Evolutionary conservation across 2,113 vertebrate species (phyloP).

Genomic region (Saccopteryx bilineata): DNA sequence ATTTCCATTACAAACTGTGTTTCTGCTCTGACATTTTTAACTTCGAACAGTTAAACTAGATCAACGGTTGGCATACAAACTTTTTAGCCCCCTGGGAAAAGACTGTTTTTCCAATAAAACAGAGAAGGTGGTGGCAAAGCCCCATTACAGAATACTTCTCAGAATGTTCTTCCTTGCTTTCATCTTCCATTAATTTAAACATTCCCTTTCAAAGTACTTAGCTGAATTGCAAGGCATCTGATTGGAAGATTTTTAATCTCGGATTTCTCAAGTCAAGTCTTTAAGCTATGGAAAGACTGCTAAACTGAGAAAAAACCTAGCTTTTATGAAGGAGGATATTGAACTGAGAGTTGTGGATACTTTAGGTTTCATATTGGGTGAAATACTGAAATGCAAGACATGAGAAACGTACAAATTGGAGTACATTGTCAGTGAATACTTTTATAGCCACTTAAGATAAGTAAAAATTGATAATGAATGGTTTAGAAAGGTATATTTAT

Average conservation of each 20-base stretch:
- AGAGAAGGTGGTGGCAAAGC: constrained; percentile 78
- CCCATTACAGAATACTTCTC: constrained; percentile 69
- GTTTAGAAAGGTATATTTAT: constrained; percentile 20
- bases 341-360: constrained; percentile 36
- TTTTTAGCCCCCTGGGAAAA: constrained; percentile 53
- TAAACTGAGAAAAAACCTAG: not conserved
- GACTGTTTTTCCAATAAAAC: constrained; percentile 76
- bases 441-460: constrained; percentile 38
- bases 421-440: not conserved
- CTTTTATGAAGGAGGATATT: not conserved
- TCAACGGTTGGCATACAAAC: constrained; percentile 56
- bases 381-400: not conserved
- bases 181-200: constrained; percentile 80
- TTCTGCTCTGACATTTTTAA: constrained; percentile 73
- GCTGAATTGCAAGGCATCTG: constrained; percentile 64
- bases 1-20: constrained; percentile 81
- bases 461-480: constrained; percentile 52
- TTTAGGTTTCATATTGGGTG: not conserved
- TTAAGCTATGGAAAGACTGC: constrained; percentile 29
- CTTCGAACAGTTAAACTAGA: constrained; percentile 50
- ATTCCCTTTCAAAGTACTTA: constrained; percentile 72
- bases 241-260: constrained; percentile 72
- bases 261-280: constrained; percentile 62
- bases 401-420: not conserved
- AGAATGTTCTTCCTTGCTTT: constrained; percentile 72